Base-by-base conservation (phyloP, 2,888 invertebrate species). In the Encarsia formosa region DNA sequence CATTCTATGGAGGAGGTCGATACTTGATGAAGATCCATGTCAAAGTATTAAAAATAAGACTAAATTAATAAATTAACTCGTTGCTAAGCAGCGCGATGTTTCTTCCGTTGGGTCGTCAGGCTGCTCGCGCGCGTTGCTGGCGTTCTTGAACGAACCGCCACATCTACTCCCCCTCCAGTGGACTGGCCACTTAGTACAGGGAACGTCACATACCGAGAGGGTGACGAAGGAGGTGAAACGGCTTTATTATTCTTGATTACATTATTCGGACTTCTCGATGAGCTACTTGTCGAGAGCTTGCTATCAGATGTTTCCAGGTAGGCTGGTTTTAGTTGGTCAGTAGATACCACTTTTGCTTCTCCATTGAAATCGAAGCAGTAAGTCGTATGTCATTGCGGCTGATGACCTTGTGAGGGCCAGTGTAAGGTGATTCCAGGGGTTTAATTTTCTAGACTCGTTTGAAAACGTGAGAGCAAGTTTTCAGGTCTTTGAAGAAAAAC, bases 391-490 rank as follows among this genome's bases (percentile, higher is more conserved):
- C 23, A 2, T 15, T 13, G 2, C 47, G 29, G 13, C 5, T 20
- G 26, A 39, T 20, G 3, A 47, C 39, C 6, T 16, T 3, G 13
- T 29, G 23, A 1, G 47, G 47, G 2, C 47, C 47, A 2, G 35
- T 29, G 20, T 47, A 47, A 2, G 53, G 49, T 2, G 37, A 43
- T 23, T 48, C 39, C 15, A 53, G 32, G 1, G 52, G 52, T 22
- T 22, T 52, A 2, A 53, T 24, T 2, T 8, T 31, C 34, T 54
- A 49, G 2, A 18, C 13, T 1, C 49, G 24, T 5, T 45, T 19
- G 40, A 54, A 54, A 1, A 54, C 49, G 13, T 49, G 45, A 2
- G 29, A 23, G 24, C 31, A 40, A 4, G 34, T 20, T 3, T 39
- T 15, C 11, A 48, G 48, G n/a, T 23, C 18, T 5, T 32, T 39